Base-by-base conservation (phyloP, 2,888 invertebrate species). In the Noctua janthe region DNA sequence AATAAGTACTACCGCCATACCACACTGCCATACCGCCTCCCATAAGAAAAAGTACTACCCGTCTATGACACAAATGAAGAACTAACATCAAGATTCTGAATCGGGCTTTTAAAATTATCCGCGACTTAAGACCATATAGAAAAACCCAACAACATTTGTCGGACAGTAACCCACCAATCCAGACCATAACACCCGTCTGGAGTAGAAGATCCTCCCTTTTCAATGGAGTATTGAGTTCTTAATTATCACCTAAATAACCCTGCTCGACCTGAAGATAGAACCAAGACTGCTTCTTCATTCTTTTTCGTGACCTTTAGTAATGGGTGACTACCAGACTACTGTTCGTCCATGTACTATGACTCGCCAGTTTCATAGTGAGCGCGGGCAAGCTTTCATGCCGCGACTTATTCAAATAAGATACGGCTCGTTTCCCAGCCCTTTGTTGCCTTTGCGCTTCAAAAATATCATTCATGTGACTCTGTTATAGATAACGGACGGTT, bases 361-460 rank as follows among this genome's bases (percentile, higher is more conserved):
- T 66, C 71, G 43, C 51, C 75, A 76, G 82, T 82, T 85, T 74
- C 87, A 82, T 79, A 87, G 84, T 83, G 81, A 86, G 75, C 77
- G 78, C 82, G 76, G 77, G 81, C 73, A 74, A 83, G 86, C 90
- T 86, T 88, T 88, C 88, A 90, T 89, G 80, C 84, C 83, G 73
- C 85, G 85, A 88, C 88, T 91, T 91, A 91, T 91, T 91, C 90
- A 91, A 91, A 91, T 91, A 91, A 91, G 91, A 89, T 87, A 88
- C 90, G 88, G 83, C 87, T 90, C 88, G 89, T 88, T 89, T 76
- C 81, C 70, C 84, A 43, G 84, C 80, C 84, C 87, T 90, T 90
- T 91, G 90, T 89, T 90, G 84, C 85, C 81, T 88, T 87, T 87
- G 83, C 86, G 84, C 76, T 86, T 87, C 86, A 90, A 91, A 88